Evolutionary conservation across 1,140 invertebrate species (phyloP), one percentile per base, ranked within the genome.

Genomic region (Sycobia sp.): DNA sequence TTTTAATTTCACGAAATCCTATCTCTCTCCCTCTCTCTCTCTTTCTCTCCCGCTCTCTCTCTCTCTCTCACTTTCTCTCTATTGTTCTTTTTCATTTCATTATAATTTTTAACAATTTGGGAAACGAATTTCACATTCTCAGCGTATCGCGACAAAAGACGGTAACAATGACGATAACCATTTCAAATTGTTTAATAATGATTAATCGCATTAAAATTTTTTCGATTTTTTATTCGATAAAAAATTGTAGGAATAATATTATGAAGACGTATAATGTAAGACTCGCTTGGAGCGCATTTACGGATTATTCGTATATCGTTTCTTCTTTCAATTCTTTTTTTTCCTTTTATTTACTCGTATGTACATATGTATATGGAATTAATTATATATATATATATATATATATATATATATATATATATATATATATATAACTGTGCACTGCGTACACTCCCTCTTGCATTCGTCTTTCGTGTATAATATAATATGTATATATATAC

Each of bases 91-190:
- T 25, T 29, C 22, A 11, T 14, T 29, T 14, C 47, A 5, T n/a
- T n/a, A n/a, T n/a, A 4, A 27, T 3, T 41, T 55, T 43, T 55
- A 25, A 29, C 23, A 55, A 27, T 55, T 41, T 43, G 27, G 16
- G 16, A 41, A 43, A n/a, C 36, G 50, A 27, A 53, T 2, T 38
- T 38, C 29, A 10, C 41, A 16, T 29, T 27, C 20, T 34, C 14
- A 22, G 16, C 16, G 38, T 29, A 25, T 36, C n/a, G 44, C 59
- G 49, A 53, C 49, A 53, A 53, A 61, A 51, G 66, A 69, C 65
- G 54, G 51, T 68, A 65, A 70, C 63, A 71, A 59, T 70, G 54
- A 58, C 66, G 61, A 70, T 69, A 71, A 71, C 53, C 49, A 53
- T 61, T 32, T 36, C 39, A 20, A 62, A 44, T 29, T 25, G 62